phyloP scores from a whole-genome alignment of 2,888 invertebrate genomes.

The Protonemura montana region DNA sequence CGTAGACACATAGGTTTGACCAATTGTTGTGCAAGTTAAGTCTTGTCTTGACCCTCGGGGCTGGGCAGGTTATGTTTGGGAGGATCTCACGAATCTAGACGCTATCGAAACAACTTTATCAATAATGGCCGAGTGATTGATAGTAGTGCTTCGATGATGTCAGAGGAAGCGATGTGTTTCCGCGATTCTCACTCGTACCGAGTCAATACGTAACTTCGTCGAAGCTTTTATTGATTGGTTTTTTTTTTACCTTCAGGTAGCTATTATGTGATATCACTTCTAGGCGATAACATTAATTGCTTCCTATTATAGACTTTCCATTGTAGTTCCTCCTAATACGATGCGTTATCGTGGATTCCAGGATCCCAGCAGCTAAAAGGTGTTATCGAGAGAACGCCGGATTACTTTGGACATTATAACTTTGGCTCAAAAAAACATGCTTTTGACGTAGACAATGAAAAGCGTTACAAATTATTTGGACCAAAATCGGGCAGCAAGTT shows the following conservation, averaged over 20 bases:
- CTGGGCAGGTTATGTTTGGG: background rate
- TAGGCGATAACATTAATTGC: background rate
- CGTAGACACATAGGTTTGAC: background rate
- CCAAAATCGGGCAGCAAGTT: too few relatives aligned
- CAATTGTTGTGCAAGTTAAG: background rate
- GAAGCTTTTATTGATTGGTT: background rate
- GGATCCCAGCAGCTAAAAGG: background rate
- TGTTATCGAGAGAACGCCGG: background rate
- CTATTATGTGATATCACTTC: background rate
- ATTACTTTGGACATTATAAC: background rate
- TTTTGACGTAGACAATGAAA: background rate
- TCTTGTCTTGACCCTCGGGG: background rate
- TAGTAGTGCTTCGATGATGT: background rate
- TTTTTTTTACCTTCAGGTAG: background rate
- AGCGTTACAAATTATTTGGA: too few relatives aligned
- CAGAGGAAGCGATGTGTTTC: background rate
- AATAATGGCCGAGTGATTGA: background rate
- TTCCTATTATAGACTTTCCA: background rate
- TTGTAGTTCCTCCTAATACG: background rate
- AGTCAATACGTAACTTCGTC: background rate
- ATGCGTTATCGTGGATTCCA: background rate
- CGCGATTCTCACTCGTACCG: background rate
- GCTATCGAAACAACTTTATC: background rate
- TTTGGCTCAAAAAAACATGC: background rate
- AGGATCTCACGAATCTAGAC: background rate